phyloP scores from a whole-genome alignment of 2,888 invertebrate species.

The Parnassius orleans region DNA sequence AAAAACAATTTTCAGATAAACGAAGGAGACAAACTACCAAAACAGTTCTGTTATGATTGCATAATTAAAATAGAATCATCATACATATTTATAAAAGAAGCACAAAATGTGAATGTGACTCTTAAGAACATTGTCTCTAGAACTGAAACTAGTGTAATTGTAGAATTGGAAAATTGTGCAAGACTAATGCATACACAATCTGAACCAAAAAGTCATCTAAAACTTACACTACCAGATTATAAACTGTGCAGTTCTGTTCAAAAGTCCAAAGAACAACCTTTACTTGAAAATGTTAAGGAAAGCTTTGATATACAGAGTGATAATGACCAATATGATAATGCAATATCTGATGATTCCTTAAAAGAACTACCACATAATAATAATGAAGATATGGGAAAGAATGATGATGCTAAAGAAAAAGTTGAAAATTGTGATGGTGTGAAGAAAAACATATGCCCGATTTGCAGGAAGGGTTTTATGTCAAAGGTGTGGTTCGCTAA shows the following conservation, averaged over 20 bases:
- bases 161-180: slow-evolving; percentile 45
- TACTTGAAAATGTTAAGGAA: slow-evolving; percentile 29
- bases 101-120: slow-evolving; percentile 58
- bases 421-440: slow-evolving; percentile 28
- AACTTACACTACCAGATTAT: slow-evolving; percentile 53
- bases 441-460: slow-evolving; percentile 50
- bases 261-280: slow-evolving; percentile 30
- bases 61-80: slow-evolving; percentile 71
- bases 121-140: slow-evolving; percentile 59
- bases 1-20: slow-evolving; percentile 42
- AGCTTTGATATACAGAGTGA: slow-evolving; percentile 12
- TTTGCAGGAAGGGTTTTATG: slow-evolving; percentile 56
- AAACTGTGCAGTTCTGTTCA: slow-evolving; percentile 50
- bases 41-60: slow-evolving; percentile 74
- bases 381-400: slow-evolving; percentile 6
- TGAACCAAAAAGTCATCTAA: slow-evolving; percentile 35
- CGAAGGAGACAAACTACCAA: slow-evolving; percentile 69
- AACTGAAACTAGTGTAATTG: slow-evolving; percentile 52
- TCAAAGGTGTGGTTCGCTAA: slow-evolving; percentile 64
- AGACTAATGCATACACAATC: slow-evolving; percentile 30
- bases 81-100: slow-evolving; percentile 69
- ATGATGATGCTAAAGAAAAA: slow-evolving; percentile 19
- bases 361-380: too few species aligned
- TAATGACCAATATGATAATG: slow-evolving; percentile 11
- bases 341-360: neutral